Base-by-base conservation (phyloP, 1,140 invertebrate genomes). In the Psilanteris sp. region DNA sequence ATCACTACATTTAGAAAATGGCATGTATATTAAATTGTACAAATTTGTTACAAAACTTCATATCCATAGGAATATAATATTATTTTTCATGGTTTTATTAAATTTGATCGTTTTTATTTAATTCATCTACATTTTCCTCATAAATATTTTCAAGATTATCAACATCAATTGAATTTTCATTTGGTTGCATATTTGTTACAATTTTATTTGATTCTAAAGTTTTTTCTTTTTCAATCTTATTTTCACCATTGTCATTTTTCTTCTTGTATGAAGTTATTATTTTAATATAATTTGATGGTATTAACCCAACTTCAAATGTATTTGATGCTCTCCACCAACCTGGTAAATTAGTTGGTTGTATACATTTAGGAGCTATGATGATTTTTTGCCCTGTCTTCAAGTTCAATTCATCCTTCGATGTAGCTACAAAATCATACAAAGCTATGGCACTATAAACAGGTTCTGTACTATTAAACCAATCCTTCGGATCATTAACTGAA, bases 321-420 rank as follows among this genome's bases (percentile, higher is more conserved):
- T 96, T 93, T 2, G 92, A 91, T 0, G 93, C 94, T 85, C 92
- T 90, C 3, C 92, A 91, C 94, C 94, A 95, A n/a, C 94, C 94
- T 1, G 92, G 91, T 5, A 90, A 86, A 77, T 89, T 89, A 57
- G 90, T 91, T 67, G 94, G 93, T 84, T 97, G 96, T 6, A 95
- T 87, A 79, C 93, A 91, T 83, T 93, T 93, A 0, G 96, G 96
- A 1, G 96, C 96, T 13, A 98, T 86, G 44, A 91, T 90, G 1
- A 98, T 88, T 34, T 92, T 91, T 80, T 97, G 94, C 48, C 95
- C 95, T 22, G 91, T 90, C 68, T 88, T 89, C 73, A 98, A 91
- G 52, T 91, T 92, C 4, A 98, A 80, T 89, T 98, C 97, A 50
- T 94, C 91, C 0, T 91, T 90, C 7, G 90, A 91, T 7, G 91